These are phyloP conservation scores for Rhinophrynus dorsalis DNA, from an alignment of 2,797 vertebrate species.

Conservation along the genomic window DNA sequence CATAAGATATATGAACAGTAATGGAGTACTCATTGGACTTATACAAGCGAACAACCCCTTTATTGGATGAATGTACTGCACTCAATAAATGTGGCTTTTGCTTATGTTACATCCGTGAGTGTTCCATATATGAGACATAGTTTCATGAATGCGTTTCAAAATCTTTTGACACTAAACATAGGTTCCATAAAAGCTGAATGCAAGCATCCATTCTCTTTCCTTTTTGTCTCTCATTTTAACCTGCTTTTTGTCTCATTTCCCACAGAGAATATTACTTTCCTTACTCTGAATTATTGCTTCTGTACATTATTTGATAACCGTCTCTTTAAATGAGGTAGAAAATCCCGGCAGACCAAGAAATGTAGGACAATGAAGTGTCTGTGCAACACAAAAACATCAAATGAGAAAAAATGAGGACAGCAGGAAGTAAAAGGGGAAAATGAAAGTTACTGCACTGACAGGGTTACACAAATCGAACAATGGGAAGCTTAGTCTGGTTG, in stretches of 20 bases:
- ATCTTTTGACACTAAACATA: slow-evolving; percentile 14
- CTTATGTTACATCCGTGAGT: too few species aligned
- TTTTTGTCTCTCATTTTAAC: slow-evolving; percentile 31
- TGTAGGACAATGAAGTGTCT: slow-evolving; percentile 36
- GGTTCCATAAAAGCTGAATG: not conserved
- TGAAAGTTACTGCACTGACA: slow-evolving; percentile 51
- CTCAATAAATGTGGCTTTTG: too few species aligned
- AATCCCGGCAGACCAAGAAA: slow-evolving; percentile 47
- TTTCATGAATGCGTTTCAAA: not conserved
- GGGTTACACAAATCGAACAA: slow-evolving; percentile 55
- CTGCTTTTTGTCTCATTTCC: slow-evolving; percentile 31
- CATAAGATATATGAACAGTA: too few species aligned
- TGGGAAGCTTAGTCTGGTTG: slow-evolving; percentile 58
- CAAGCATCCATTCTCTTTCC: not conserved
- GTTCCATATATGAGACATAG: too few species aligned
- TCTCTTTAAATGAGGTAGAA: slow-evolving; percentile 32
- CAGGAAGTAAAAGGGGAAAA: slow-evolving; percentile 49
- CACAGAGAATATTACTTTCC: slow-evolving; percentile 32
- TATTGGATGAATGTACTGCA: too few species aligned
- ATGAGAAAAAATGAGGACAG: slow-evolving; percentile 51
- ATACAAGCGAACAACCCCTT: too few species aligned
- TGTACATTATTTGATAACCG: slow-evolving; percentile 28
- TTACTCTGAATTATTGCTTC: slow-evolving; percentile 36
- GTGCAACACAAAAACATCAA: slow-evolving; percentile 43
- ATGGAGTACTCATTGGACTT: too few species aligned